Evolutionary conservation across 2,797 vertebrate genomes (phyloP).

Genomic region (Pipistrellus pygmaeus): DNA sequence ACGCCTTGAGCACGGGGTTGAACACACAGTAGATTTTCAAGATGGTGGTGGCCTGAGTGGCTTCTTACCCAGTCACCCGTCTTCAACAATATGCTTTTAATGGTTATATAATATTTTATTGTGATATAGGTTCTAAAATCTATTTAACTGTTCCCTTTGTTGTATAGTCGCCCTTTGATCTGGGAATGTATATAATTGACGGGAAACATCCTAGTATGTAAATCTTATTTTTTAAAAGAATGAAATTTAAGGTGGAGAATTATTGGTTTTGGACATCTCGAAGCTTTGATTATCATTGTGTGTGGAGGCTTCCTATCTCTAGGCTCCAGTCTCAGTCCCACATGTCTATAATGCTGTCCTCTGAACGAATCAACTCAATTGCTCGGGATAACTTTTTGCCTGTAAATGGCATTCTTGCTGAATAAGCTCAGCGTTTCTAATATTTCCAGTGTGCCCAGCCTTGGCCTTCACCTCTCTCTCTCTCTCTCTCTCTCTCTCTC

Average conservation of each 20-base stretch:
- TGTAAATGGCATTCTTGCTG: not conserved
- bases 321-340: not conserved
- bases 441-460: not conserved
- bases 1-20: not conserved
- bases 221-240: not conserved
- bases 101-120: not conserved
- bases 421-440: not conserved
- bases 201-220: not conserved
- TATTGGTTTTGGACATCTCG: not conserved
- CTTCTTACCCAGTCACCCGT: not conserved
- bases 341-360: not conserved
- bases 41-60: not conserved
- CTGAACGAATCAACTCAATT: not conserved
- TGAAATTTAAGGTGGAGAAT: not conserved
- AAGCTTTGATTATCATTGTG: not conserved
- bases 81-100: conserved; percentile 30
- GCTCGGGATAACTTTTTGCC: not conserved
- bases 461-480: not conserved
- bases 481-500: not conserved
- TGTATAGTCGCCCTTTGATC: not conserved
- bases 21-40: not conserved
- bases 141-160: conserved; percentile 21
- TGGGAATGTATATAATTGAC: not conserved
- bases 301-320: not conserved
- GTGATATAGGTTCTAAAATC: not conserved